Evolutionary conservation across 2,888 invertebrate genomes (phyloP), one percentile per base, ranked within the genome.

Genomic region (Aromia moschata): DNA sequence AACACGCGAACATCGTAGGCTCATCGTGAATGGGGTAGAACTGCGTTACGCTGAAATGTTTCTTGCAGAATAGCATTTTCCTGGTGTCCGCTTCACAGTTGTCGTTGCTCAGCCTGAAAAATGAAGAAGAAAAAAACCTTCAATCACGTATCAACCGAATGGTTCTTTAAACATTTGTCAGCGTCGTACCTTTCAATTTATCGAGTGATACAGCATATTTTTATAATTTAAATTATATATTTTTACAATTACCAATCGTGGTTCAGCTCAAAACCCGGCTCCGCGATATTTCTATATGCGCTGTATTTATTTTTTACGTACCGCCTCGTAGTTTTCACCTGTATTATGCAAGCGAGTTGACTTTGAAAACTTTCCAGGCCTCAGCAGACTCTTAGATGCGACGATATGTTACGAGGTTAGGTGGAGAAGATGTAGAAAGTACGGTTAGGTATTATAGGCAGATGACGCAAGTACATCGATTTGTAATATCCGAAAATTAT

Each of bases 1-100:
- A 78, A 60, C 67, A 69, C 43, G 75, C 65, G 61, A 79, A 79
- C 25, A 70, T 64, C 36, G 59, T 64, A 3, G 77, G 77, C 56
- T 74, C 70, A 3, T 76, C 72, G 59, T 79, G 75, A 14, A 54
- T 46, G 37, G 77, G 65, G 33, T 70, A 68, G 49, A 79, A 68
- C 51, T 73, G 68, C 51, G 71, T 61, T 20, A 69, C 40, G 12
- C 71, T 62, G 56, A 79, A 74, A 64, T 77, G 73, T 47, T 71
- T 74, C 60, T 72, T 77, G 74, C 76, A 77, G 61, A 67, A 62
- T 51, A 71, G 61, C 70, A 72, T 70, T 17, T 47, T 65, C 47
- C 17, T 20, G 25, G 3, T n/a, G 25, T 20, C 2, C 9, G 14
- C 7, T 10, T 14, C 16, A 14, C 14, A 17, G n/a, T 2, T 4